Conservation (phyloP, 2,113 vertebrate species). For the Dicentrarchus labrax region DNA sequence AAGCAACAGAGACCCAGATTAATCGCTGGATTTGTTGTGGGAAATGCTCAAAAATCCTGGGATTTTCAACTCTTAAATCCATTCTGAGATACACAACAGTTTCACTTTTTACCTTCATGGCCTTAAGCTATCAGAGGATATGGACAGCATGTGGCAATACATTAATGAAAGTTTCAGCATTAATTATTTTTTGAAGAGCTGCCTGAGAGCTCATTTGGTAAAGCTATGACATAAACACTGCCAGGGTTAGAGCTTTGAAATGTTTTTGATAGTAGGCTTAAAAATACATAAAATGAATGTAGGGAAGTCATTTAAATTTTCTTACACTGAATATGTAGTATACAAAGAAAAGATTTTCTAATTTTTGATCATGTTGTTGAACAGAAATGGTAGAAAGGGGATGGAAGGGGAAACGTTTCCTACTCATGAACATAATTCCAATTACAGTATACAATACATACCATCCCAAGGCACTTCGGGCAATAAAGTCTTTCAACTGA, state of each 20-base stretch:
- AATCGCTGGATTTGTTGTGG: conserved; percentile 76
- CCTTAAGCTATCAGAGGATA: not conserved
- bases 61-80: conserved; percentile 70
- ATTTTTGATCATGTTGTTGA: not conserved
- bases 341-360: not conserved
- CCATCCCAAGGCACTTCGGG: conserved; percentile 17
- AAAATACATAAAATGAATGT: not conserved
- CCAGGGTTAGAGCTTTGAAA: not conserved
- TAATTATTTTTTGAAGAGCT: not conserved
- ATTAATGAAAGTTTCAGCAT: not conserved
- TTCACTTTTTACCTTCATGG: conserved; percentile 25
- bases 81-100: conserved; percentile 17
- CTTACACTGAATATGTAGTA: not conserved
- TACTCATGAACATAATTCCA: not conserved
- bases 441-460: conserved; percentile 2
- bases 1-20: conserved; percentile 59
- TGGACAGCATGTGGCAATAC: not conserved
- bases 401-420: not conserved
- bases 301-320: not conserved
- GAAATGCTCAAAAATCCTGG: conserved; percentile 73
- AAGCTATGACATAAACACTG: not conserved
- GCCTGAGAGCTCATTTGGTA: not conserved
- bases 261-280: not conserved
- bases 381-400: not conserved
- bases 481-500: conserved; percentile 33